Conservation (phyloP, 2,113 vertebrate species). For the Bolborhynchus lineola region DNA sequence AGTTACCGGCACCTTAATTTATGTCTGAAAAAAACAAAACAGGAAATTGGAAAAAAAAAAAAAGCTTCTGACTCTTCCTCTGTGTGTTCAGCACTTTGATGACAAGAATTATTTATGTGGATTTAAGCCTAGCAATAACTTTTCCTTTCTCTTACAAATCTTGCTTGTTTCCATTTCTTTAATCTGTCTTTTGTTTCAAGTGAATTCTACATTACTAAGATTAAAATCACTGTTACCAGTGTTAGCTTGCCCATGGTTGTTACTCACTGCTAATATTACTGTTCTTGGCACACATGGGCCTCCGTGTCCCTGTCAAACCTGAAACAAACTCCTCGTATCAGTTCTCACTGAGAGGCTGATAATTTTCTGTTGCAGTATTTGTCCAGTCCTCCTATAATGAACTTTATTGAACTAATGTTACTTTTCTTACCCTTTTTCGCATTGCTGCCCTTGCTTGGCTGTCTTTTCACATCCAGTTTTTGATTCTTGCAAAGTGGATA, state of each 20-base stretch:
- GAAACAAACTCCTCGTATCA: not conserved
- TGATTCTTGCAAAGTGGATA: not conserved
- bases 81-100: not conserved
- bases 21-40: not conserved
- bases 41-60: not conserved
- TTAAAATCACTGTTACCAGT: not conserved
- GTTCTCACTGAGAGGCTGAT: not conserved
- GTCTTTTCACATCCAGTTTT: not conserved
- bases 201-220: not conserved
- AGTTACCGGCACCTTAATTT: not conserved
- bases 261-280: not conserved
- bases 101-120: not conserved
- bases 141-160: not conserved
- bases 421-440: not conserved
- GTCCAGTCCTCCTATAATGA: not conserved
- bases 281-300: not conserved
- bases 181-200: not conserved
- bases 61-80: not conserved
- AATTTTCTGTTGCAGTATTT: not conserved
- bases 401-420: not conserved
- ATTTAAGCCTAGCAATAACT: not conserved
- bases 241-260: not conserved
- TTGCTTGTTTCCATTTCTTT: not conserved
- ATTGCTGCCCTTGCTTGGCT: not conserved
- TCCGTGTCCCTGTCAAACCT: not conserved